These are phyloP conservation scores for Sigmodon hispidus DNA, from an alignment of 2,113 vertebrate species.

Conservation along the genomic window DNA sequence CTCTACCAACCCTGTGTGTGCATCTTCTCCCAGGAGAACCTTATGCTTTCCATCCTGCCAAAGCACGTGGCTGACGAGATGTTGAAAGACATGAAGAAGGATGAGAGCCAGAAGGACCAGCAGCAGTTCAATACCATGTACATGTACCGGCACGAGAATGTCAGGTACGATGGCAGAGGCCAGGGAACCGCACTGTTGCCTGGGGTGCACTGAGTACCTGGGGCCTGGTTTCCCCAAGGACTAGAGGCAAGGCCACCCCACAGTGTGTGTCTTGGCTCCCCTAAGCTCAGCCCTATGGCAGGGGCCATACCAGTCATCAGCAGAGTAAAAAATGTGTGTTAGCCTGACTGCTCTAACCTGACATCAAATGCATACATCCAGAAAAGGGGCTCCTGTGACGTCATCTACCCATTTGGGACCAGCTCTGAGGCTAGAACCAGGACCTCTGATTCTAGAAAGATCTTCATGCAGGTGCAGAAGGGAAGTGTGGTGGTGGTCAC, in stretches of 20 bases:
- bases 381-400: background rate
- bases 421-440: background rate
- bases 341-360: rapidly evolving
- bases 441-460: background rate
- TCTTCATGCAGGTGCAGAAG: background rate
- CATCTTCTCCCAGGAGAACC: constrained; percentile 88
- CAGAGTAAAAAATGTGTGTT: rapidly evolving
- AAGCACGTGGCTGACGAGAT: constrained; percentile 98
- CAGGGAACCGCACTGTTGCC: rapidly evolving
- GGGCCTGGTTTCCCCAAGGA: background rate
- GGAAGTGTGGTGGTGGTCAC: background rate
- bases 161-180: constrained; percentile 87
- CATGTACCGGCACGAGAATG: constrained; percentile 98
- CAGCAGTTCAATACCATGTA: constrained; percentile 99
- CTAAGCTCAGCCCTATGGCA: background rate
- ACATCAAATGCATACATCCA: rapidly evolving
- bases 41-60: constrained; percentile 96
- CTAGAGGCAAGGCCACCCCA: background rate
- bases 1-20: background rate
- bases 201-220: rapidly evolving
- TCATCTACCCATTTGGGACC: background rate
- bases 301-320: rapidly evolving
- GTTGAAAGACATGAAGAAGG: constrained; percentile 97
- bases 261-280: background rate
- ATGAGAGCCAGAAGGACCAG: constrained; percentile 92